Percentiles rank a stretch among this genome's conserved stretches.
These are phyloP conservation scores for Trichopoda pennipes DNA, from an alignment of 2,888 invertebrate genomes.

Conservation along the genomic window DNA sequence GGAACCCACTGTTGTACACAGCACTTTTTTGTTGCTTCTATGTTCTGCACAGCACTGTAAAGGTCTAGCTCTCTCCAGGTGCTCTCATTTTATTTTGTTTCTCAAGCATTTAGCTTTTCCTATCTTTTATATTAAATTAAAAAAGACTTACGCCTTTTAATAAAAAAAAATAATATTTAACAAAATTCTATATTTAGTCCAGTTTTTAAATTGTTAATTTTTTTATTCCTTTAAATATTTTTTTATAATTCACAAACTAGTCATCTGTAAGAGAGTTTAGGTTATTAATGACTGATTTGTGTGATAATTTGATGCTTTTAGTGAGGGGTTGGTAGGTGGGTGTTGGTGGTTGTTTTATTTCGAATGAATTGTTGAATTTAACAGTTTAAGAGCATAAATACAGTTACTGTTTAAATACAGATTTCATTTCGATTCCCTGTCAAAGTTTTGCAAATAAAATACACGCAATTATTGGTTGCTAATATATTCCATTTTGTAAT, in stretches of 20 bases:
- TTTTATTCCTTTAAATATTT: no score
- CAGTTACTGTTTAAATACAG: slow-evolving; percentile 16
- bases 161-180: no score
- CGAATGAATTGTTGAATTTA: background rate
- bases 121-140: no score
- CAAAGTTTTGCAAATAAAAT: slow-evolving; percentile 6
- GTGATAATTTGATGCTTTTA: slow-evolving; percentile 7
- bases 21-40: no score
- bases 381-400: slow-evolving; percentile 33
- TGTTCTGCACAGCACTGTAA: no score
- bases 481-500: slow-evolving; percentile 9
- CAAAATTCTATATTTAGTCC: no score
- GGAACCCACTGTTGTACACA: no score
- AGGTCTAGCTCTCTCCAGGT: no score
- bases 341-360: slow-evolving; percentile 40
- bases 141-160: no score
- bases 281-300: slow-evolving; percentile 34
- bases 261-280: background rate
- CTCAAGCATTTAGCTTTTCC: no score
- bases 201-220: no score
- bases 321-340: slow-evolving; percentile 30
- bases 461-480: slow-evolving; percentile 32
- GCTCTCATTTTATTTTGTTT: no score
- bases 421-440: background rate
- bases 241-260: background rate